Base-by-base conservation (phyloP, 2,888 invertebrate genomes). In the Rosalia funebris region DNA sequence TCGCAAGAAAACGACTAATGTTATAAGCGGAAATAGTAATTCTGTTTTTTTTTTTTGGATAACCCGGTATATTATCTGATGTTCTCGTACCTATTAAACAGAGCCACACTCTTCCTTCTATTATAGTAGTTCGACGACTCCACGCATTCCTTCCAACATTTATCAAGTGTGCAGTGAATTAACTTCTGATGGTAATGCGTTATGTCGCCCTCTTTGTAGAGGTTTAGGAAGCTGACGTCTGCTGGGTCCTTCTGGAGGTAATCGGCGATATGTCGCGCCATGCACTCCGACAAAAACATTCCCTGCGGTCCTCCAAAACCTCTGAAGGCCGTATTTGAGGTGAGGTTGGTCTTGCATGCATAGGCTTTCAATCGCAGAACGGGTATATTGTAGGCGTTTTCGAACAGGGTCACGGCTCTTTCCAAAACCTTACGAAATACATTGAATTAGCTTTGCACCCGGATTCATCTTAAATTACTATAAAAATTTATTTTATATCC, bases 291-390 rank as follows among this genome's bases (percentile, higher is more conserved):
- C 1, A 90, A 87, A 76, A 92, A 91, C 94, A 95, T 94, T 19
- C 91, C 95, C 70, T 96, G 96, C 0, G 96, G 96, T 0, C 90
- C 94, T 3, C 96, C 96, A 74, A 95, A 96, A 1, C 95, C 95
- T 71, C 97, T 84, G 75, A 96, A 97, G 0, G 97, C 97, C 0
- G 96, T 97, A 77, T 95, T 95, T 0, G 95, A 95, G 0, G 95
- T 90, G 47, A 94, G 79, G 83, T 98, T 96, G 0, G 97, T 98
- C 81, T 87, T 91, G 76, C 96, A 97, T 9, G 89, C 83, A 74
- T 87, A 87, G 0, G 92, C 92, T 9, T 83, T 85, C 0, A 92
- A 87, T 65, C 87, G 85, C 0, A 89, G 84, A 68, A 91, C 88
- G 0, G 91, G 91, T 63, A 96, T 88, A 66, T 86, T 86, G 80